Base-by-base conservation (phyloP, 2,797 vertebrate species). In the Pristis pectinata region DNA sequence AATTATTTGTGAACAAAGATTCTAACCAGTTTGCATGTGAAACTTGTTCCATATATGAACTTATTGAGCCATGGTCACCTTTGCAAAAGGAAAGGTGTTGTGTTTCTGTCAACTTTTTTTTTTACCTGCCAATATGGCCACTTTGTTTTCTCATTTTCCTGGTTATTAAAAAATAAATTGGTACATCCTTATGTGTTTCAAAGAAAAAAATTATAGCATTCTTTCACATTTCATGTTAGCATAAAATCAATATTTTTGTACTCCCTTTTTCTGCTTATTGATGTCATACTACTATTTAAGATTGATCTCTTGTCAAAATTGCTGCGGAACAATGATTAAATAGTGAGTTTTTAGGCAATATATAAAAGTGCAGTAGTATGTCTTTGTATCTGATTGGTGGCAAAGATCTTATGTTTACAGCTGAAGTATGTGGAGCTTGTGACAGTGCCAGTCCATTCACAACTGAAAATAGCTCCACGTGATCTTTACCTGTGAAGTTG, bases 101-200 rank as follows among this genome's bases (percentile, higher is more conserved):
- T 0, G 1, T 37, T 67, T 64, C 59, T 22, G 34, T 34, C 17
- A 41, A n/a, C n/a, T 91, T 5, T 67, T 67, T 41, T 37, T 91
- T 91, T 61, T 41, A 64, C 41, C 9, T 37, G 19, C 6, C 59
- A 10, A 67, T 91, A 27, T 91, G 15, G 19, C 37, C 27, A 64
- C n/a, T n/a, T 37, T 3, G 87, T 37, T 91, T 37, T 41, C n/a
- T 37, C 30, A n/a, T 64, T 67, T 61, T 41, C n/a, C n/a, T 41
- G 87, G n/a, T 91, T 91, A 85, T n/a, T 34, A 91, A 87, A 91
- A 91, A 91, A 67, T 2, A 91, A 91, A 91, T 67, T 2, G 87
- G 34, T 37, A 17, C 17, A 91, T n/a, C 56, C n/a, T 37, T 64
- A 8, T 27, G 19, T n/a, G 87, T 37, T 91, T 91, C n/a, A 64